Evolutionary conservation across 2,888 invertebrate species (phyloP), one percentile per base, ranked within the genome.

Genomic region (Stenodema calcarata): DNA sequence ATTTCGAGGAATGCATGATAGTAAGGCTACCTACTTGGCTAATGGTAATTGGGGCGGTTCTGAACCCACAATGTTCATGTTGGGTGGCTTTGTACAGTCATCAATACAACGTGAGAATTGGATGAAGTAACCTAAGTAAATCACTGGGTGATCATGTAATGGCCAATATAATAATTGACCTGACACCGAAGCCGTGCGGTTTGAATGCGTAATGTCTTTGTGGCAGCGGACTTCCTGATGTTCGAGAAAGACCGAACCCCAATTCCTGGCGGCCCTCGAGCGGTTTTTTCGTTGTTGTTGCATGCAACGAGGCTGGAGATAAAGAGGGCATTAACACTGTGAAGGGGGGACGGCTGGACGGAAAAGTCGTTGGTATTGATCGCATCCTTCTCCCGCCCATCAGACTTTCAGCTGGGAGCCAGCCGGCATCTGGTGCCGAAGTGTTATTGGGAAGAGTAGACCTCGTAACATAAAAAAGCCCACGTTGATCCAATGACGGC

Each of bases 261-360:
- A 62, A 4, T 23, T 62, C 62, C 6, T 23, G 54, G 9, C 54
- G 54, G 54, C 54, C 42, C 18, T 18, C 54, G 54, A 6, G 42
- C 12, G 42, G 54, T n/a, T 54, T 54, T 54, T 54, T 54, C 11
- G 11, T 42, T 11, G 11, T 42, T 11, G 42, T 42, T 42, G 42
- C 42, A 62, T 62, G 18, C 62, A 62, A 62, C 62, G 27, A 12
- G 47, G 50, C 6, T 6, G 6, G 30, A 27, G 27, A 70, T 70
- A 70, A 70, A 70, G 70, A 70, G 70, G 70, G 70, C 70, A 70
- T 70, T 70, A 70, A 18, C 70, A 70, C 69, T 16, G 47, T 6
- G 50, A 16, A 50, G n/a, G 12, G 50, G 50, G 50, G 50, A 35
- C 28, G 70, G 70, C 28, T 70, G 70, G 30, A 70, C 16, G 27